phyloP scores from a whole-genome alignment of 2,797 vertebrate species.

The Tinamus major region DNA sequence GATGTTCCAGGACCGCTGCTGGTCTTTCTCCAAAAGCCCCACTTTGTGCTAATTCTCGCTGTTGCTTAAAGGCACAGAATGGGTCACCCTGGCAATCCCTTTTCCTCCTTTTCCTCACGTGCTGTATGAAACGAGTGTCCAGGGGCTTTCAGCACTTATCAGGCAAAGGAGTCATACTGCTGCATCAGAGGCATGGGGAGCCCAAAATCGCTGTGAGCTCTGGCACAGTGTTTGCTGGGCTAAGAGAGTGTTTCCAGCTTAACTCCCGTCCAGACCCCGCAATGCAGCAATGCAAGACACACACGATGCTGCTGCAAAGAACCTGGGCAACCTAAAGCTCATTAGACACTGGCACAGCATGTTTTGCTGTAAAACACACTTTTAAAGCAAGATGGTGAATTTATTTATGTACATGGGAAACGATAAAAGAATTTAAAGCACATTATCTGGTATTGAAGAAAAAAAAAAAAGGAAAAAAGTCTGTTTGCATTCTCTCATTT shows the following conservation, averaged over 20 bases:
- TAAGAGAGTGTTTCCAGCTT: not conserved
- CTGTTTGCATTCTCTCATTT: not conserved
- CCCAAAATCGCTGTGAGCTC: not conserved
- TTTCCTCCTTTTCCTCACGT: not conserved
- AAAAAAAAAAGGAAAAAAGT: not conserved
- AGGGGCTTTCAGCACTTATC: not conserved
- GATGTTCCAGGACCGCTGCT: not conserved
- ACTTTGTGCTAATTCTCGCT: not conserved
- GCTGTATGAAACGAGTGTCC: accelerated
- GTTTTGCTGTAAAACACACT: not conserved
- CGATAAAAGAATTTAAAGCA: not conserved
- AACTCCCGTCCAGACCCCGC: not conserved
- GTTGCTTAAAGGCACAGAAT: not conserved
- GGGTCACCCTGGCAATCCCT: not conserved
- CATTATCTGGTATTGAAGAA: not conserved
- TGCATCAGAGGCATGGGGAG: not conserved
- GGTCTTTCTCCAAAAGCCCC: not conserved
- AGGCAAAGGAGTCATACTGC: accelerated
- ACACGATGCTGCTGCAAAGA: not conserved
- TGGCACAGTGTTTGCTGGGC: not conserved
- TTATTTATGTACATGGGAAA: accelerated
- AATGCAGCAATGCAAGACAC: not conserved
- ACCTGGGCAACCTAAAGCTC: not conserved
- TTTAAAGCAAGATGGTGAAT: not conserved
- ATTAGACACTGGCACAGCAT: not conserved